Evolutionary conservation across 2,888 invertebrate species (phyloP), one percentile per base, ranked within the genome.

Genomic region (Escarpia spicata): DNA sequence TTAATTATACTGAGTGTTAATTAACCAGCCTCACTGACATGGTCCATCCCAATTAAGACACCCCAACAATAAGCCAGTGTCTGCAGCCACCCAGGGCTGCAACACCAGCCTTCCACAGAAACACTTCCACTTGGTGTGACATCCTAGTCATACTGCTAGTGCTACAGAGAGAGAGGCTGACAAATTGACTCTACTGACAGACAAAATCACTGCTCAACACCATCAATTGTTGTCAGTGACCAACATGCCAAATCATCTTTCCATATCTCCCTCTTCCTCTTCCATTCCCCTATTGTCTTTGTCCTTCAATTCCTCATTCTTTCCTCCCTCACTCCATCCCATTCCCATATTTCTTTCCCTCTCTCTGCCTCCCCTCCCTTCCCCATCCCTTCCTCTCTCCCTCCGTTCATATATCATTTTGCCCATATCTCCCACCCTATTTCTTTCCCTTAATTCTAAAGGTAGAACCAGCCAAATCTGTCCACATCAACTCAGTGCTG

Each of bases 1-100:
- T 75, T 75, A 75, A 75, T 75, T 75, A 75, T 75, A 19, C 75
- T 19, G 75, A 75, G 75, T 75, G 75, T 75, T 75, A 75, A 75
- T 75, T 75, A 75, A 75, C 75, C n/a, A 75, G 75, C 6, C 4
- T 26, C 19, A 75, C 75, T 6, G 26, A 75, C 75, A 75, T 75
- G 75, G 75, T 75, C 26, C 52, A 26, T 75, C 75, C 75, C 75
- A 75, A 75, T 75, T 75, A 75, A 75, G 26, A 75, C 75, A 26
- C 75, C 19, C 19, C 19, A n/a, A 75, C 75, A 75, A 75, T 26
- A 75, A n/a, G 75, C 4, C 75, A 75, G n/a, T n/a, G 19, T 75
- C n/a, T 26, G 19, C 52, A 52, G 52, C 10, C 9, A 37, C 15
- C 52, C 52, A 52, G 15, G 52, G 52, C 75, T 1, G 75, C 75